phyloP scores from a whole-genome alignment of 2,888 invertebrate species.

The Dorcus hopei region DNA sequence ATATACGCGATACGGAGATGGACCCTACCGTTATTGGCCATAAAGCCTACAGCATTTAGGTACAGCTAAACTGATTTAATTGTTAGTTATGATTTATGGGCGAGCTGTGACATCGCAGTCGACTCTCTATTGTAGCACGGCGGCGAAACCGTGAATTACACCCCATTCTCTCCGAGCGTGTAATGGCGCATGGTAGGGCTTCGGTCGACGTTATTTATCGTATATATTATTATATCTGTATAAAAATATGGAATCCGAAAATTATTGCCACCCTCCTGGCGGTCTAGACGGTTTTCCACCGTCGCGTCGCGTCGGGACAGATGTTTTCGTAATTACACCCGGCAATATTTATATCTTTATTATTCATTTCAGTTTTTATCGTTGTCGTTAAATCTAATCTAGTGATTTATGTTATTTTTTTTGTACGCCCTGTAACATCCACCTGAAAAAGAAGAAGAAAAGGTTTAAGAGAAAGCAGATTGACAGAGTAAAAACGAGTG shows the following conservation, averaged over 20 bases:
- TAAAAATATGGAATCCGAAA: constrained; percentile 19
- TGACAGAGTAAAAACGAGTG: no score
- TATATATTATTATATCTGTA: constrained; percentile 27
- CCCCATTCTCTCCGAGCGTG: constrained; percentile 27
- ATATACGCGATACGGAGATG: constrained; percentile 33
- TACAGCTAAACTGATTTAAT: constrained; percentile 45
- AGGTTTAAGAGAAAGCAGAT: no score
- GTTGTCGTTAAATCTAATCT: no score
- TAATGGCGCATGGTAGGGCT: constrained; percentile 22
- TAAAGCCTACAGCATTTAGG: constrained; percentile 41
- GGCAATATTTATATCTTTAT: no score
- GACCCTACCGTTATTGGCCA: constrained; percentile 30
- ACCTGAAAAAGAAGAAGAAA: no score
- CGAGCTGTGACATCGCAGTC: constrained; percentile 40
- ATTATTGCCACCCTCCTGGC: constrained; percentile 15
- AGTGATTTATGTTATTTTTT: no score
- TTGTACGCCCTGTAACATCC: no score
- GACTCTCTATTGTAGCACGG: constrained; percentile 29
- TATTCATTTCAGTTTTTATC: no score
- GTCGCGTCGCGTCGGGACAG: no score
- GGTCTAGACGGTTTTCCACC: constrained; percentile 10
- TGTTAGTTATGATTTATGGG: constrained; percentile 44
- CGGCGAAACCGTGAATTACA: constrained; percentile 34
- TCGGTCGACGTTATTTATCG: constrained; percentile 25
- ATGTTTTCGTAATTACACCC: no score